Percentiles rank a stretch among this genome's conserved stretches.
These are phyloP conservation scores for Danaus chrysippus DNA, from an alignment of 2,888 invertebrate species.

Conservation along the genomic window DNA sequence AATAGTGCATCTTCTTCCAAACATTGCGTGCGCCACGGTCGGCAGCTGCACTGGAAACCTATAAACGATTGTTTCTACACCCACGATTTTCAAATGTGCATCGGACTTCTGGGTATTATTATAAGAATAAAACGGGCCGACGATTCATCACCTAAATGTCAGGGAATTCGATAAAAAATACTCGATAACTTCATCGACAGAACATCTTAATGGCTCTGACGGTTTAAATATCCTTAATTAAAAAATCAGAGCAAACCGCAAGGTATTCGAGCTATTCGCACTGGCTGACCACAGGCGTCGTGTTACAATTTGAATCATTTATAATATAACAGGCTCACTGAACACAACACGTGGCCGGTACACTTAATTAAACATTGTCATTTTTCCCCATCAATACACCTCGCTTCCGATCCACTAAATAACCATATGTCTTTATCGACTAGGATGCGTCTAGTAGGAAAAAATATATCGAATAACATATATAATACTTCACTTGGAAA, in stretches of 20 bases:
- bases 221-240: slow-evolving; percentile 16
- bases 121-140: slow-evolving; percentile 21
- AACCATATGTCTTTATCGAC: slow-evolving; percentile 41
- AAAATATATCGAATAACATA: too few species aligned
- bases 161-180: background rate
- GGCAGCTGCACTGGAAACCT: slow-evolving; percentile 74
- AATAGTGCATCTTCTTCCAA: slow-evolving; percentile 75
- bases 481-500: too few species aligned
- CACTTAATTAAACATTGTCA: slow-evolving; percentile 55
- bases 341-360: slow-evolving; percentile 58
- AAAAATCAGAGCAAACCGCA: slow-evolving; percentile 24
- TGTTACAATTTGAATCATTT: slow-evolving; percentile 29
- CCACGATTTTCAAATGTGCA: slow-evolving; percentile 61
- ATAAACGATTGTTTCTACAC: slow-evolving; percentile 66
- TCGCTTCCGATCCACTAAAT: slow-evolving; percentile 57
- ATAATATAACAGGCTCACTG: slow-evolving; percentile 28
- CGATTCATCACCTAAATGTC: slow-evolving; percentile 4
- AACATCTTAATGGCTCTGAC: too few species aligned
- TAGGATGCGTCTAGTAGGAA: slow-evolving; percentile 5
- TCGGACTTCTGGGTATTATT: slow-evolving; percentile 46
- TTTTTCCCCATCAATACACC: slow-evolving; percentile 58
- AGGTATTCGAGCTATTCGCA: slow-evolving; percentile 26
- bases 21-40: slow-evolving; percentile 67
- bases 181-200: too few species aligned
- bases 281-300: slow-evolving; percentile 25